Evolutionary conservation across 2,113 vertebrate species (phyloP).

Genomic region (Ammodytes dubius): DNA sequence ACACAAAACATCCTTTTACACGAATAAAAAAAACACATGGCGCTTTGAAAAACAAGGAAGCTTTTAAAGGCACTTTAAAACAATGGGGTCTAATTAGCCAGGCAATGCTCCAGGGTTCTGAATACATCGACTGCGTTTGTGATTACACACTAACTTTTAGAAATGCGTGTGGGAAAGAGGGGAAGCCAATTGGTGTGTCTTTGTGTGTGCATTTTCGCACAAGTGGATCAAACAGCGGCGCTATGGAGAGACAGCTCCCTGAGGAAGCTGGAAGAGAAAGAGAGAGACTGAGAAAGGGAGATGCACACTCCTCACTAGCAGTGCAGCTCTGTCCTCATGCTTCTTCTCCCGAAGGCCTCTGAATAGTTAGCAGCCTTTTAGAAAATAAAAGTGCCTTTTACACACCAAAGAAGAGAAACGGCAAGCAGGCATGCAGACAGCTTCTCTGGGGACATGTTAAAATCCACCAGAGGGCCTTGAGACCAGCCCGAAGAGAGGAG

Average conservation of each 20-base stretch:
- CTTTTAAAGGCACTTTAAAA: conserved; percentile 83
- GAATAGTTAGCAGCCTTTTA: conserved; percentile 74
- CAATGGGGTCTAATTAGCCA: conserved; percentile 82
- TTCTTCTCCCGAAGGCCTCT: conserved; percentile 63
- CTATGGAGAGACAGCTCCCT: conserved; percentile 61
- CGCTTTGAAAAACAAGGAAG: conserved; percentile 78
- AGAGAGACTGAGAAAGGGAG: conserved; percentile 48
- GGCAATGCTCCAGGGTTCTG: conserved; percentile 77
- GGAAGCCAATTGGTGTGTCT: conserved; percentile 2
- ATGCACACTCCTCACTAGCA: conserved; percentile 47
- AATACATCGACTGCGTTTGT: conserved; percentile 78
- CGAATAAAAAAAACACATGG: conserved; percentile 67
- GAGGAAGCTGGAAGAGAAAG: conserved; percentile 55
- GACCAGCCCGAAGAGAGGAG: conserved; percentile 63
- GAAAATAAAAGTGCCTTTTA: conserved; percentile 76
- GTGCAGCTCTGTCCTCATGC: conserved; percentile 59
- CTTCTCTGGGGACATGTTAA: conserved; percentile 71
- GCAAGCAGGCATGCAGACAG: conserved; percentile 47
- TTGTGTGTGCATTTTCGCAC: conserved; percentile 13
- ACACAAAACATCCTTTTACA: conserved; percentile 80
- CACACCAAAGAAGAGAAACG: conserved; percentile 64
- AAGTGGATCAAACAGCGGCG: conserved; percentile 65
- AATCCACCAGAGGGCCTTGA: conserved; percentile 71
- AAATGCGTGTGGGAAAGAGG: conserved; percentile 24
- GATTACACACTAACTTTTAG: conserved; percentile 73